phyloP scores from a whole-genome alignment of 92 coral and sea anemone genomes.

The Actinostola sp. region DNA sequence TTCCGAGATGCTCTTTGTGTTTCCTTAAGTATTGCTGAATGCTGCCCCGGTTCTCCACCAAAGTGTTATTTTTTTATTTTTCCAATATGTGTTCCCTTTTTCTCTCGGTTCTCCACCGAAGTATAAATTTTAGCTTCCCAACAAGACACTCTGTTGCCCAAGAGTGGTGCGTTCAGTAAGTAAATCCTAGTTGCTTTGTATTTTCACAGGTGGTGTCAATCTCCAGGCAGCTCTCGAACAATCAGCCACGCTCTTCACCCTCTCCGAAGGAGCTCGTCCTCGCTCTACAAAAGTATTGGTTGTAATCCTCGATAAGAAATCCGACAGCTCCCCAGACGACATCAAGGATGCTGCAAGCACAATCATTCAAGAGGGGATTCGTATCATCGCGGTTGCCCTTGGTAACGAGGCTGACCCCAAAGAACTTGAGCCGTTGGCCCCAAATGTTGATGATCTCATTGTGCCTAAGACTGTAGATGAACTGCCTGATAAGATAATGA shows the following conservation, averaged over 20 bases:
- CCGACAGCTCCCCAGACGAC: slow-evolving; percentile 53
- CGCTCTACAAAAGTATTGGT: slow-evolving; percentile 70
- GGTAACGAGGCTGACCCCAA: slow-evolving; percentile 71
- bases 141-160: no score
- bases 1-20: no score
- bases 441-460: slow-evolving; percentile 33
- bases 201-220: slow-evolving; percentile 35
- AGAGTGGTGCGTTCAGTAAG: no score
- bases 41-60: no score
- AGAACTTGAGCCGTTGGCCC: slow-evolving; percentile 42
- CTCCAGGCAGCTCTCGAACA: slow-evolving; percentile 65
- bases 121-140: no score
- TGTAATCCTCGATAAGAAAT: slow-evolving; percentile 69
- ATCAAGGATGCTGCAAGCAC: slow-evolving; percentile 60
- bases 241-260: slow-evolving; percentile 55
- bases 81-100: no score
- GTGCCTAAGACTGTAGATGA: neutral
- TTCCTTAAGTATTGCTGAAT: no score
- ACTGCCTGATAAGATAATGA: slow-evolving; percentile 38
- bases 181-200: neutral
- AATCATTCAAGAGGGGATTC: slow-evolving; percentile 66
- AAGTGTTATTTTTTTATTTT: no score
- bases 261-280: slow-evolving; percentile 57
- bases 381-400: slow-evolving; percentile 82
- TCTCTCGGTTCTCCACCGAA: no score